Evolutionary conservation across 53 echinoderm and acorn worm genomes (phyloP).

Genomic region (Crossaster papposus): DNA sequence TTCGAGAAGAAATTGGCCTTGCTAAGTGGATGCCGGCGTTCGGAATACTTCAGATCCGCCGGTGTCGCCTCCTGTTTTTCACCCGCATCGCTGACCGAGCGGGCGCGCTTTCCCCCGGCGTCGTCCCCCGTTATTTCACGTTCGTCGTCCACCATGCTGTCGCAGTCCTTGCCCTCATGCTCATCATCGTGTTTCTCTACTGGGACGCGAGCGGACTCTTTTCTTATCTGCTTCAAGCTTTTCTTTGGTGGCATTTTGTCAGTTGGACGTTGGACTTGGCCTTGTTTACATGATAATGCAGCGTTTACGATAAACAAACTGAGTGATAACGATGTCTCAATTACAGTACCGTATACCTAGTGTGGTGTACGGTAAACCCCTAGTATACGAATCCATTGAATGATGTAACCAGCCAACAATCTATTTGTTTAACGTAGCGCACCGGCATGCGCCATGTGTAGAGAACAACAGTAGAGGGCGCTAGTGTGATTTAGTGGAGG

Average conservation of each 20-base stretch:
- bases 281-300: neutral
- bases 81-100: neutral
- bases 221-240: neutral
- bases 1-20: constrained; percentile 8
- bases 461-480: too few relatives aligned
- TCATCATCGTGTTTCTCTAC: neutral
- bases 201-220: neutral
- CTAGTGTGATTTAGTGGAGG: too few relatives aligned
- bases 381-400: too few relatives aligned
- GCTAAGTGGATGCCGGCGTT: neutral
- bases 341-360: too few relatives aligned
- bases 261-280: neutral
- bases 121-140: neutral
- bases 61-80: neutral
- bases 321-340: too few relatives aligned
- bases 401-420: too few relatives aligned
- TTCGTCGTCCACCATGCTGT: neutral
- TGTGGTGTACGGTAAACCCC: too few relatives aligned
- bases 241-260: neutral
- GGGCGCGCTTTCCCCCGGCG: neutral
- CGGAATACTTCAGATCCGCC: neutral
- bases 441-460: too few relatives aligned
- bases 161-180: neutral
- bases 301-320: neutral
- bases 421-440: too few relatives aligned